Conservation (phyloP, 2,888 invertebrate species). For the Cantharis nigra region DNA sequence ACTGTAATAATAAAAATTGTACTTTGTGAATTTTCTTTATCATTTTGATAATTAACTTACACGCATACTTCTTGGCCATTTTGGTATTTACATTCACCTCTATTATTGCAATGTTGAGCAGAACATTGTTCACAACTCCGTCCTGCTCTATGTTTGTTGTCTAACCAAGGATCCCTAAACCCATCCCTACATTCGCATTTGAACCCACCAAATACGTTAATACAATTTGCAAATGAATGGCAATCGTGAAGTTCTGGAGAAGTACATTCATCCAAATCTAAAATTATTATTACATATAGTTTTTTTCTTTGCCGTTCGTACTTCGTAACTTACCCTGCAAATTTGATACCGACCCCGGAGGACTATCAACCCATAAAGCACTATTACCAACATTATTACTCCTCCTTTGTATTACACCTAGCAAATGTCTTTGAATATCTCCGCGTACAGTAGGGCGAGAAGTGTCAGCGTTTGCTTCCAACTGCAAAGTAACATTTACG, state of each 20-base stretch:
- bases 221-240: conserved; percentile 75
- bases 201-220: conserved; percentile 84
- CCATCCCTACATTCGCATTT: conserved; percentile 76
- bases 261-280: conserved; percentile 86
- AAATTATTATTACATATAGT: not conserved
- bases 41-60: conserved; percentile 57
- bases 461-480: conserved; percentile 78
- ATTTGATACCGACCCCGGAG: conserved; percentile 77
- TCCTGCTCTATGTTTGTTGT: conserved; percentile 70
- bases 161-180: conserved; percentile 74
- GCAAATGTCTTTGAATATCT: conserved; percentile 81
- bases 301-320: not conserved
- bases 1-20: conserved; percentile 53
- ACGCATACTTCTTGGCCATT: conserved; percentile 77
- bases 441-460: conserved; percentile 68
- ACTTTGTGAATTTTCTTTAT: not conserved
- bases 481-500: conserved; percentile 81
- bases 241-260: conserved; percentile 84
- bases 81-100: conserved; percentile 81
- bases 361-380: conserved; percentile 81
- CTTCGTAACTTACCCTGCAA: conserved; percentile 20
- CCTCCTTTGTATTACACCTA: conserved; percentile 80
- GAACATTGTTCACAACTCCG: conserved; percentile 80
- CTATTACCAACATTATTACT: conserved; percentile 89
- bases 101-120: conserved; percentile 77